Conservation (phyloP, 2,113 vertebrate genomes). For the Notarius quadriscutis region DNA sequence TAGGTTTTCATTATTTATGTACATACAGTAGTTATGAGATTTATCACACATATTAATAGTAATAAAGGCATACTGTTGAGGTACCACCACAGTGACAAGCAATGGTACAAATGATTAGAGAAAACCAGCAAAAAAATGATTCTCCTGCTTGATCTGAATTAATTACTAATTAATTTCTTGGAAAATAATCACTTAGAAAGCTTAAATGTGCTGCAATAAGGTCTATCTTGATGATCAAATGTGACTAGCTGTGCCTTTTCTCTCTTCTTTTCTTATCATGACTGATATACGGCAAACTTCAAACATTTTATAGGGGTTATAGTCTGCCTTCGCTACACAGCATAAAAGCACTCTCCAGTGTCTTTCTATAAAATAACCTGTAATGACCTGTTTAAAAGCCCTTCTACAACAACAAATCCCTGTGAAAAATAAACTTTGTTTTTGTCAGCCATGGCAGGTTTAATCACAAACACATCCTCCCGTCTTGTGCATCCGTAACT, state of each 20-base stretch:
- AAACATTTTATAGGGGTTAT: constrained; percentile 16
- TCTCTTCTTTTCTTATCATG: background rate
- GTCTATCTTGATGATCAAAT: background rate
- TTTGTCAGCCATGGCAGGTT: background rate
- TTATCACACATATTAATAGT: background rate
- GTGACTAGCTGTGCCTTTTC: background rate
- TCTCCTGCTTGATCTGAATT: background rate
- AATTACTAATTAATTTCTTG: background rate
- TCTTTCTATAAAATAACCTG: background rate
- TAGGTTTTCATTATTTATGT: background rate
- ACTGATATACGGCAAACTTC: background rate
- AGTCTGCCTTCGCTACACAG: background rate
- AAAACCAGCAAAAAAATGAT: background rate
- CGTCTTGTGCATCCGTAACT: constrained; percentile 8
- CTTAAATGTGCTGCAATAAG: background rate
- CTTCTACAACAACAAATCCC: background rate
- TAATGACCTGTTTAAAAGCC: background rate
- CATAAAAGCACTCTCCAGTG: background rate
- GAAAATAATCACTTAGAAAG: background rate
- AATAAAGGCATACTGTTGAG: background rate
- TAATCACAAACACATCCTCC: background rate
- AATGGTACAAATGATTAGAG: background rate
- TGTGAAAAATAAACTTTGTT: background rate
- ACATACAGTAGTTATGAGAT: background rate
- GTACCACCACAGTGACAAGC: background rate